Conservation (phyloP, 2,113 vertebrate genomes). For the Chauna torquata region DNA sequence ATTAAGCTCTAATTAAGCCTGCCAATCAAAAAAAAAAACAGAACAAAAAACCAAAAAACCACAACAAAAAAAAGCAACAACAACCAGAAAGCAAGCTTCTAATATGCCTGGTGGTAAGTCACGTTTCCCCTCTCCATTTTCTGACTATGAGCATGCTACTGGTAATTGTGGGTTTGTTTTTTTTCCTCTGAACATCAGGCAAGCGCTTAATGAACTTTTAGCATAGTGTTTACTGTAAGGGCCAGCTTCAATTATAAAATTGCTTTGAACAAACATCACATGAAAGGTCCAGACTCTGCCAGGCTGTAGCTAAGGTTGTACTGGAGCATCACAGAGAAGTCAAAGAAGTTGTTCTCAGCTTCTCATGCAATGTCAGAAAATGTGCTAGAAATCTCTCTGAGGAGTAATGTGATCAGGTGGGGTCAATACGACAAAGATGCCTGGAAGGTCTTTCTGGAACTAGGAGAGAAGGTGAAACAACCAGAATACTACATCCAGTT, state of each 20-base stretch:
- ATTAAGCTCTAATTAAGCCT: slow-evolving; percentile 72
- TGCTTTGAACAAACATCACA: neutral
- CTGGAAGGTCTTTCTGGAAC: neutral
- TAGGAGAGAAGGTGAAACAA: neutral
- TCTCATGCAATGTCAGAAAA: neutral
- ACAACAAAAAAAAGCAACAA: no score
- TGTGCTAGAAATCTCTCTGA: no score
- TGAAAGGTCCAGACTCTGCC: neutral
- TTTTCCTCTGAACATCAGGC: slow-evolving; percentile 41
- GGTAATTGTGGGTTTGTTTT: neutral
- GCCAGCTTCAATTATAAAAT: neutral
- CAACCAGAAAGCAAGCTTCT: neutral
- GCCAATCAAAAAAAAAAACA: slow-evolving; percentile 41
- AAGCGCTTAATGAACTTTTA: slow-evolving; percentile 36
- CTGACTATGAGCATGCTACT: neutral
- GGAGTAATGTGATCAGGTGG: rapidly evolving
- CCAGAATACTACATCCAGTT: neutral
- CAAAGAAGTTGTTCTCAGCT: neutral
- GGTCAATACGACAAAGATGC: neutral
- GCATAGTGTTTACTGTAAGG: neutral
- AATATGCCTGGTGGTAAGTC: slow-evolving; percentile 21
- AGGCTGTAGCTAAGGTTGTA: neutral
- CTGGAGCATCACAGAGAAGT: neutral
- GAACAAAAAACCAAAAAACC: no score
- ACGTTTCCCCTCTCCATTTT: slow-evolving; percentile 38